These are phyloP conservation scores for Tachysurus vachellii DNA, from an alignment of 2,113 vertebrate species.

Conservation along the genomic window DNA sequence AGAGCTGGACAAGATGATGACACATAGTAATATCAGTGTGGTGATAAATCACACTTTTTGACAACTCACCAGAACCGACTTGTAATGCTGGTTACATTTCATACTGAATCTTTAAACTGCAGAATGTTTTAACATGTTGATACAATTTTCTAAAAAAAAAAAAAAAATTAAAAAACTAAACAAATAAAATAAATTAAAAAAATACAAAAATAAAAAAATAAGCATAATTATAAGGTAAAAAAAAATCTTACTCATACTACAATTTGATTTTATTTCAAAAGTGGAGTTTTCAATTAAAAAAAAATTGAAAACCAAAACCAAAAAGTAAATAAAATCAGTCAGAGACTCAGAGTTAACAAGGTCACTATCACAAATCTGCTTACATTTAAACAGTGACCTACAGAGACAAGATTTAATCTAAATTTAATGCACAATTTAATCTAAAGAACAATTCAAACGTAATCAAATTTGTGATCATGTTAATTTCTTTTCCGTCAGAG, in stretches of 20 bases:
- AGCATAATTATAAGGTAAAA: too few species aligned
- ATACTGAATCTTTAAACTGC: not conserved
- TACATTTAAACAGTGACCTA: too few species aligned
- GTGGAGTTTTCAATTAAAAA: too few species aligned
- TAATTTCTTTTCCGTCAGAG: too few species aligned
- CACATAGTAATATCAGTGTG: not conserved
- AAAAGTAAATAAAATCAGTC: not conserved
- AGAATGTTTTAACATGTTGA: not conserved
- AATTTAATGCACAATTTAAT: not conserved
- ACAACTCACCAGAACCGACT: not conserved
- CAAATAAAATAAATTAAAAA: not conserved
- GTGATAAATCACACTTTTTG: not conserved
- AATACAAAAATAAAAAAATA: not conserved
- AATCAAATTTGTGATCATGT: not conserved
- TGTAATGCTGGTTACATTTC: not conserved
- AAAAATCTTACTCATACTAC: too few species aligned
- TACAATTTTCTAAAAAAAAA: not conserved
- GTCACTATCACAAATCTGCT: too few species aligned
- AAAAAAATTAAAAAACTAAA: too few species aligned
- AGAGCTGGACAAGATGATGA: not conserved
- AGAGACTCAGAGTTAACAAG: too few species aligned
- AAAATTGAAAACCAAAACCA: not conserved
- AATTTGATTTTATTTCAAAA: not conserved
- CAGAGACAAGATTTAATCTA: not conserved
- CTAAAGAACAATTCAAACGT: not conserved